Evolutionary conservation across 2,797 vertebrate species (phyloP).

Genomic region (Sebastes cheni): DNA sequence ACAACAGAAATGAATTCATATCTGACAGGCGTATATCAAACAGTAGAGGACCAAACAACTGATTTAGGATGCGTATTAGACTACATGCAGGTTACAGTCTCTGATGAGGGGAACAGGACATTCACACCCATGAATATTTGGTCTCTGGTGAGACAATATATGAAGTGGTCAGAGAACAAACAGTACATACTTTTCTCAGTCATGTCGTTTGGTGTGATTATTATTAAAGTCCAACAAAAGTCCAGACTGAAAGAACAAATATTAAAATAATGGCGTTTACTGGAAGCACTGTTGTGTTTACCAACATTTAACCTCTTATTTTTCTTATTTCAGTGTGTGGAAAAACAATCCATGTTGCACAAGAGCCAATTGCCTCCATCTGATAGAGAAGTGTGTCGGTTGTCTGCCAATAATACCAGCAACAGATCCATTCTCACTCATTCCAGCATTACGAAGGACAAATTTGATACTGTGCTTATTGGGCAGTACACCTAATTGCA

Average conservation of each 20-base stretch:
- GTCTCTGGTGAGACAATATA: conserved; percentile 11
- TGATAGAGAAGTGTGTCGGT: conserved; percentile 6
- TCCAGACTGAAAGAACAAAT: not conserved
- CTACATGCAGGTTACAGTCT: conserved; percentile 66
- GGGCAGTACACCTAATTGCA: conserved; percentile 69
- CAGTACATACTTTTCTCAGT: conserved; percentile 3
- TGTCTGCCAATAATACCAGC: conserved; percentile 12
- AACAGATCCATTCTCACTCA: conserved; percentile 23
- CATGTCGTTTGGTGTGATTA: not conserved
- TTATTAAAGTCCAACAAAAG: conserved; percentile 1
- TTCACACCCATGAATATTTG: conserved; percentile 39
- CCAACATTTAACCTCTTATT: conserved; percentile 14
- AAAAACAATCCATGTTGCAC: conserved; percentile 8
- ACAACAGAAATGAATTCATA: conserved; percentile 26
- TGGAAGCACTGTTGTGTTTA: conserved; percentile 69
- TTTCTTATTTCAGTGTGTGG: conserved; percentile 15
- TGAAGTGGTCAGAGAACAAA: conserved; percentile 14
- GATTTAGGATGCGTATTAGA: conserved; percentile 49
- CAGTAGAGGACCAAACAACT: conserved; percentile 35
- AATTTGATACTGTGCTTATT: conserved; percentile 41
- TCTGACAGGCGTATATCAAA: conserved; percentile 27
- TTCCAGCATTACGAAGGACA: conserved; percentile 25
- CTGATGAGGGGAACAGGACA: conserved; percentile 14
- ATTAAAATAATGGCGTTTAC: conserved; percentile 24
- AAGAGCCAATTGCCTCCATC: not conserved